Conservation (phyloP, 2,113 vertebrate genomes). For the Corapipo altera region DNA sequence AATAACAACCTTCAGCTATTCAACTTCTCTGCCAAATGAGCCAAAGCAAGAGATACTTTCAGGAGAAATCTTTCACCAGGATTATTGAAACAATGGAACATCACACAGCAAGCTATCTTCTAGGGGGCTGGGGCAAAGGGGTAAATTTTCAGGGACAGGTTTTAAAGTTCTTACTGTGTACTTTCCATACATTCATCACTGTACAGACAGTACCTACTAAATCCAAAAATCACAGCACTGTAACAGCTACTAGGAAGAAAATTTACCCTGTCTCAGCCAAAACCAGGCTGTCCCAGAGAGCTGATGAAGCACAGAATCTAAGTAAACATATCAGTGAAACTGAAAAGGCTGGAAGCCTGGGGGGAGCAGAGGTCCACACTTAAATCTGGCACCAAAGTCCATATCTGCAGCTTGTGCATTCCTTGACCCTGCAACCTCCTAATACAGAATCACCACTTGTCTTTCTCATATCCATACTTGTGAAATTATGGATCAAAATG, state of each 20-base stretch:
- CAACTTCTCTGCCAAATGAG: background rate
- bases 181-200: background rate
- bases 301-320: background rate
- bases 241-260: background rate
- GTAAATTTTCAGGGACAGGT: background rate
- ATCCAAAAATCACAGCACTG: background rate
- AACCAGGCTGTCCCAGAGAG: background rate
- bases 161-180: background rate
- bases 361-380: fast-evolving
- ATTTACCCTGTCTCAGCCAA: background rate
- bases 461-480: background rate
- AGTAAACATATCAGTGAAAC: background rate
- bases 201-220: background rate
- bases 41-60: background rate
- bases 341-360: background rate
- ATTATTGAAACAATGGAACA: background rate
- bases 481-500: background rate
- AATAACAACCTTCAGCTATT: background rate
- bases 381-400: background rate
- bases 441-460: background rate
- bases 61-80: background rate
- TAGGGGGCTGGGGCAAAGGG: too few species aligned
- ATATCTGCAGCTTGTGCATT: background rate
- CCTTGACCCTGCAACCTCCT: background rate
- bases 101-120: background rate